Conservation (phyloP, 2,797 vertebrate genomes). For the Sarcoramphus papa region DNA sequence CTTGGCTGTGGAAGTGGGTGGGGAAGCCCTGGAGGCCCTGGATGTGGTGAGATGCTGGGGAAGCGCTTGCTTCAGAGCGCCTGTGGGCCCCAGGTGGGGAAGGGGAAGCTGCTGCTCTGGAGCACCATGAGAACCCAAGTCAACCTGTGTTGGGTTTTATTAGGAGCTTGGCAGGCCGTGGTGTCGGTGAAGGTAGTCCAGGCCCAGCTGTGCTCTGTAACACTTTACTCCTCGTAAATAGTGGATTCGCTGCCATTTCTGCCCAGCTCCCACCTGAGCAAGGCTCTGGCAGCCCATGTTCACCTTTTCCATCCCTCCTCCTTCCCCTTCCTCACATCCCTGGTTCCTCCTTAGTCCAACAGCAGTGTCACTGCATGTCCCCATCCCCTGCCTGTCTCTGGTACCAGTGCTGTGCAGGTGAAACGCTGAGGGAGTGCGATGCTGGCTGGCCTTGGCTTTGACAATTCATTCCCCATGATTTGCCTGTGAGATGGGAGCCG, state of each 20-base stretch:
- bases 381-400: not conserved
- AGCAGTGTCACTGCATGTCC: not conserved
- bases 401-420: not conserved
- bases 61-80: not conserved
- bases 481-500: not conserved
- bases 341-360: not conserved
- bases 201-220: slow-evolving; percentile 36
- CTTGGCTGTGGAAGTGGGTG: not conserved
- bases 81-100: not conserved
- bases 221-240: slow-evolving; percentile 53
- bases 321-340: not conserved
- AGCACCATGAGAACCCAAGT: not conserved
- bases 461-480: not conserved
- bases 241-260: slow-evolving; percentile 19
- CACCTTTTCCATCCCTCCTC: not conserved
- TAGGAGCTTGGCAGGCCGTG: slow-evolving; percentile 37
- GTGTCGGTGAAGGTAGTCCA: slow-evolving; percentile 50
- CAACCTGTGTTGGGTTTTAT: slow-evolving; percentile 39
- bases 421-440: not conserved
- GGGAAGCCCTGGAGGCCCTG: not conserved
- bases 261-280: not conserved
- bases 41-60: not conserved
- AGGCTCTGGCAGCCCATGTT: not conserved
- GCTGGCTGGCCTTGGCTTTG: not conserved
- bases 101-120: not conserved